Base-by-base conservation (phyloP, 2,797 vertebrate genomes). In the Crossoptilon crossoptilon region DNA sequence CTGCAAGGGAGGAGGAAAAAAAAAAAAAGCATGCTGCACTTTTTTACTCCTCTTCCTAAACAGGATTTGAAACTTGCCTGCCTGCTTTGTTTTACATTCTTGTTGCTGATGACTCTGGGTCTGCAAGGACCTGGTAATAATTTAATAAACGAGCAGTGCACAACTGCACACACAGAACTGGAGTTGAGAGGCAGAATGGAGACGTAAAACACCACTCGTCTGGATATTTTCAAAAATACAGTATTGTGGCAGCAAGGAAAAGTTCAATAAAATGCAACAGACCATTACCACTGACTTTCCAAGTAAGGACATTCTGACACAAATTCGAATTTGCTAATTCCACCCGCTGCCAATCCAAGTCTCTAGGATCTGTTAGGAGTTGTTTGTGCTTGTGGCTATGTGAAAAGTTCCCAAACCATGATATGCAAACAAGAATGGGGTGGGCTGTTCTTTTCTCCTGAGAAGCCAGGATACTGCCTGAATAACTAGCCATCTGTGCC, bases 401-500 rank as follows among this genome's bases (percentile, higher is more conserved):
- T 33, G 55, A 85, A 46, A 67, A 31, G 46, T 31, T 85, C 72
- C 60, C 69, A 62, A 43, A 73, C 24, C 22, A n/a, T 1, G 6
- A 37, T 14, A 69, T 21, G 27, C 33, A 55, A 85, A 49, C 22
- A 87, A n/a, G 10, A 83, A 64, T 49, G 18, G 35, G 49, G 56
- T 79, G 56, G 66, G 81, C 51, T 67, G 48, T 48, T 51, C 64
- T 67, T 55, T 80, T 63, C 85, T 81, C 70, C 72, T 0, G 5
- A 75, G 55, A 78, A 88, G 66, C 27, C 35, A 37, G 43, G 55
- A 15, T n/a, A 55, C 22, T 89, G 84, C 59, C 80, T 63, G 62
- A 94, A 66, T 51, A 86, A 31, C 73, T 22, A 72, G 73, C 63
- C 87, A 87, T 88, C 87, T 95, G 82, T 63, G 55, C 85, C 87